phyloP scores from a whole-genome alignment of 2,888 invertebrate genomes.

The Nomada goodeniana region DNA sequence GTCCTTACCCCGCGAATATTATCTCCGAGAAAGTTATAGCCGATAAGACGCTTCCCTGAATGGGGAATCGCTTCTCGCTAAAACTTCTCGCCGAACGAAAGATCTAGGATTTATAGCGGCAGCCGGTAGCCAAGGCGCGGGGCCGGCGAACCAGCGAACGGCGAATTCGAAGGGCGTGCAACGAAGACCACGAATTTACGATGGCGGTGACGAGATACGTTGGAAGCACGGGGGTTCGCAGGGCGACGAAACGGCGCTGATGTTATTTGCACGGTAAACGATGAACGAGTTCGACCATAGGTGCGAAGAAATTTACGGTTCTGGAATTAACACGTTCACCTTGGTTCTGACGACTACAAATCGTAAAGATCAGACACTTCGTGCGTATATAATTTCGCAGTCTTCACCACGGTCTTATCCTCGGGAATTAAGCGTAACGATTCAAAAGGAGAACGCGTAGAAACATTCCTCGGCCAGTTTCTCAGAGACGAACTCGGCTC shows the following conservation, averaged over 20 bases:
- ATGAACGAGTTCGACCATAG: background rate
- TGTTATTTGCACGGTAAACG: constrained; percentile 20
- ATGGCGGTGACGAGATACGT: background rate
- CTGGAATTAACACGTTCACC: background rate
- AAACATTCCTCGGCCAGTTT: constrained; percentile 15
- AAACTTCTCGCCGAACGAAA: background rate
- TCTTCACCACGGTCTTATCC: background rate
- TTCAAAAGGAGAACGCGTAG: background rate
- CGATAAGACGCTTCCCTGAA: background rate
- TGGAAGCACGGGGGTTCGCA: background rate
- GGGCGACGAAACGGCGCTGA: constrained; percentile 8
- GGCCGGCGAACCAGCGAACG: background rate
- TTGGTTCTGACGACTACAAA: background rate
- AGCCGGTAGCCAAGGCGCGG: too few species aligned
- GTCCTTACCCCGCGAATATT: constrained; percentile 8
- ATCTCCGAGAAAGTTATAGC: background rate
- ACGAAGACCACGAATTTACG: background rate
- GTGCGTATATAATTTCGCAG: background rate
- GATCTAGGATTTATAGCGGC: background rate
- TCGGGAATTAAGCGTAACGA: constrained; percentile 4
- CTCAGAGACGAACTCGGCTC: constrained; percentile 27
- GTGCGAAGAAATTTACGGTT: constrained; percentile 23
- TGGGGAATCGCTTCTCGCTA: background rate
- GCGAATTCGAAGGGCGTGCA: background rate
- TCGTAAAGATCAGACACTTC: background rate